These are phyloP conservation scores for Halichoeres trimaculatus DNA, from an alignment of 2,113 vertebrate species.

Conservation along the genomic window DNA sequence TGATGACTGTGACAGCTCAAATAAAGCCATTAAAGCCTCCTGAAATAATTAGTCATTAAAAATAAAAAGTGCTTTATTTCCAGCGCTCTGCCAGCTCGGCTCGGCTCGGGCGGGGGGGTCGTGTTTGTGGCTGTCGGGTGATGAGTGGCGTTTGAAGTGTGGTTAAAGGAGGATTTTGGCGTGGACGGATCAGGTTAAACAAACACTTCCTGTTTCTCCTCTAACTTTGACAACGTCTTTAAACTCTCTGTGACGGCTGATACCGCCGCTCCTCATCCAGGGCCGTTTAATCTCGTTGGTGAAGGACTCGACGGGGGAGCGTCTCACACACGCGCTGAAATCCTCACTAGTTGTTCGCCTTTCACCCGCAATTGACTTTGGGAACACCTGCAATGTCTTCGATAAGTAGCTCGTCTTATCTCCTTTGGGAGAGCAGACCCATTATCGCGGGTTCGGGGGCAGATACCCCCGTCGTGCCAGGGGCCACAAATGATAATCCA, in stretches of 20 bases:
- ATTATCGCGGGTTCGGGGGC: constrained; percentile 68
- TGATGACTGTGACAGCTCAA: constrained; percentile 86
- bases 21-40: constrained; percentile 86
- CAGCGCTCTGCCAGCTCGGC: constrained; percentile 47
- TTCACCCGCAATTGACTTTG: constrained; percentile 73
- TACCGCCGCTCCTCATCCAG: constrained; percentile 44
- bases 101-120: constrained; percentile 32
- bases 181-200: constrained; percentile 59
- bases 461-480: constrained; percentile 64
- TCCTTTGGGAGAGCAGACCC: constrained; percentile 67
- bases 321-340: constrained; percentile 61
- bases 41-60: constrained; percentile 87
- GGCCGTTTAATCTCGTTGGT: constrained; percentile 72
- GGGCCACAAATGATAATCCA: constrained; percentile 69
- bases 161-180: constrained; percentile 42
- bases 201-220: constrained; percentile 25
- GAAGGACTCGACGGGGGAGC: constrained; percentile 53
- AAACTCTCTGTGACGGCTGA: constrained; percentile 48
- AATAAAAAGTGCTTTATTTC: constrained; percentile 73
- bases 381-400: constrained; percentile 76
- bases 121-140: constrained; percentile 44
- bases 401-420: constrained; percentile 79
- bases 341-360: constrained; percentile 67
- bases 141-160: constrained; percentile 63
- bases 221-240: constrained; percentile 48